These are phyloP conservation scores for Taeniopygia guttata DNA, from an alignment of 2,797 vertebrate species.

Conservation along the genomic window DNA sequence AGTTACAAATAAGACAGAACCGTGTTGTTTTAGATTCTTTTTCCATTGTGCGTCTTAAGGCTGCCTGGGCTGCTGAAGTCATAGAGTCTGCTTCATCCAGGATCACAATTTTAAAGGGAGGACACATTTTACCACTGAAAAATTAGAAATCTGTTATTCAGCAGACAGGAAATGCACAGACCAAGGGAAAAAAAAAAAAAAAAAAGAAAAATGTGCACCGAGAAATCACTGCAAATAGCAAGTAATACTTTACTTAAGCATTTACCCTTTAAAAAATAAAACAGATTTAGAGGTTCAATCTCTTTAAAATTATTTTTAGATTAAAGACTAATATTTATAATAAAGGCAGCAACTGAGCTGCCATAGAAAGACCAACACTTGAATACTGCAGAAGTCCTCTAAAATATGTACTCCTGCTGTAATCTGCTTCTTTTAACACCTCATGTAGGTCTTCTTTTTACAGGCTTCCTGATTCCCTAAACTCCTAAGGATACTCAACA, in stretches of 20 bases:
- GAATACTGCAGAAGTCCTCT: background rate
- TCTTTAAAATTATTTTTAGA: background rate
- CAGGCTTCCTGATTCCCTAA: background rate
- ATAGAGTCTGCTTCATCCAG: constrained; percentile 98
- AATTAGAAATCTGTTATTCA: background rate
- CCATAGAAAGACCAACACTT: background rate
- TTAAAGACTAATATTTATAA: background rate
- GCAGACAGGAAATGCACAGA: background rate
- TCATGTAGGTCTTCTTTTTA: background rate
- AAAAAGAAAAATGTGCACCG: background rate
- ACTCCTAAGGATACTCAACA: background rate
- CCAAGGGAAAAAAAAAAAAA: background rate
- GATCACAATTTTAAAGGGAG: constrained; percentile 98
- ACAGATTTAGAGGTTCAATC: background rate
- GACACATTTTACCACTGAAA: constrained; percentile 89
- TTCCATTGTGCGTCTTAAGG: constrained; percentile 97
- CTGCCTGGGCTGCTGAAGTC: constrained; percentile 93
- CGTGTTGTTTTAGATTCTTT: constrained; percentile 94
- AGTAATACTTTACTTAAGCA: background rate
- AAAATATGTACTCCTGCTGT: background rate
- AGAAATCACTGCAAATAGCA: background rate
- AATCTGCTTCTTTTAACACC: background rate
- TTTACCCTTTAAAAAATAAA: background rate
- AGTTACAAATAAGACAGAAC: constrained; percentile 98
- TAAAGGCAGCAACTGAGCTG: background rate